Base-by-base conservation (phyloP, 2,797 vertebrate species). In the Danio tinwini region DNA sequence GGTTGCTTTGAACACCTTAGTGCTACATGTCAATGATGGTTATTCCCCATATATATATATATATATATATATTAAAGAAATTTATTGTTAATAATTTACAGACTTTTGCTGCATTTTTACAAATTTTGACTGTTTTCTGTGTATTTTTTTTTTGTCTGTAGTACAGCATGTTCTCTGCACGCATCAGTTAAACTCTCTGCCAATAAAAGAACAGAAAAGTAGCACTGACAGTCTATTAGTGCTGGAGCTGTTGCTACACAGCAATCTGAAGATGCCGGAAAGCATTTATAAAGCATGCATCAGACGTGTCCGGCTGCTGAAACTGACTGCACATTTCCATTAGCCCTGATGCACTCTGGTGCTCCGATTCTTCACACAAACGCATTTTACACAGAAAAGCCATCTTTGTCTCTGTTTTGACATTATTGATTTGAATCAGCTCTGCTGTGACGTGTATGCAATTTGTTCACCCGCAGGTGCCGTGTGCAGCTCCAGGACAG, bases 381-480 rank as follows among this genome's bases (percentile, higher is more conserved):
- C 5, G 19, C 8, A 50, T 65, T 67, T 55, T 45, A 42, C 37
- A 63, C 47, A 52, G 5, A 19, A 53, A 63, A 53, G 5, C 44
- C 39, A 55, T 55, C 2, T 11, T 49, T 42, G 9, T 65, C 9
- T 37, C 21, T 14, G 29, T 58, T 69, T 69, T 61, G 29, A 61
- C n/a, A 12, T 6, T 29, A 45, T 55, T 39, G 17, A 68, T 81
- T 13, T 64, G 2, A 63, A 61, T 47, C 19, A 7, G 17, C 52
- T 67, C 3, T 21, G 14, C 6, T 55, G 19, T 69, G 5, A 1
- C 64, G 39, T 84, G 67, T 67, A 40, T 61, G 58, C 64, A n/a
- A 14, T 56, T 40, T 69, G 7, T 56, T 37, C 14, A 10, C 45
- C 77, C 13, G 29, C 80, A 85, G 82, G 76, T 62, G 5, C 14